These are phyloP conservation scores for Novumbra hubbsi DNA, from an alignment of 2,797 vertebrate species.

Conservation along the genomic window DNA sequence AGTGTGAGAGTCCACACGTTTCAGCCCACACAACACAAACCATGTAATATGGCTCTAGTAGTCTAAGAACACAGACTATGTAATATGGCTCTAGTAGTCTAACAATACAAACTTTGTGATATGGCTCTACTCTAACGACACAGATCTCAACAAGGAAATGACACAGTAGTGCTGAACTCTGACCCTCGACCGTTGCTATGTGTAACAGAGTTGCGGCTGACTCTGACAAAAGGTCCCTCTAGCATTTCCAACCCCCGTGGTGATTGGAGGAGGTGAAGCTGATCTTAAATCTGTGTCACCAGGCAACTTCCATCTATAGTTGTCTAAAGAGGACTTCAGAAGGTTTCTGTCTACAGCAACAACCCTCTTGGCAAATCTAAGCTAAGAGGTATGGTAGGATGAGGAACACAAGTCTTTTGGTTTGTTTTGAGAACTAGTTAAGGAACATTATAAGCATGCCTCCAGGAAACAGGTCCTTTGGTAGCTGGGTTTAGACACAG, in stretches of 20 bases:
- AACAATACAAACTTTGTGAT: conserved; percentile 61
- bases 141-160: conserved; percentile 44
- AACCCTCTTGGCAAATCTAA: conserved; percentile 1
- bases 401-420: not conserved
- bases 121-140: conserved; percentile 28
- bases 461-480: not conserved
- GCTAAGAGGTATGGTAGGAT: not conserved
- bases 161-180: conserved; percentile 18
- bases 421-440: not conserved
- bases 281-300: not conserved
- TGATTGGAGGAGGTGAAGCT: not conserved
- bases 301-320: not conserved
- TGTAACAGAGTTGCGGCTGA: conserved; percentile 28
- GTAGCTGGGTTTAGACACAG: not conserved
- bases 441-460: not conserved
- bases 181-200: conserved; percentile 41
- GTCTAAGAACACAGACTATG: conserved; percentile 46
- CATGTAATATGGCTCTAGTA: conserved; percentile 76
- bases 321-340: not conserved
- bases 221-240: conserved; percentile 7
- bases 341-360: not conserved
- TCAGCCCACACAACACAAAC: conserved; percentile 75
- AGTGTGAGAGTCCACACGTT: conserved; percentile 72
- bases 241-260: not conserved
- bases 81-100: conserved; percentile 79